Percentiles rank a stretch among this genome's conserved stretches.
Conservation (phyloP, 2,797 vertebrate species). For the Pitangus sulphuratus region DNA sequence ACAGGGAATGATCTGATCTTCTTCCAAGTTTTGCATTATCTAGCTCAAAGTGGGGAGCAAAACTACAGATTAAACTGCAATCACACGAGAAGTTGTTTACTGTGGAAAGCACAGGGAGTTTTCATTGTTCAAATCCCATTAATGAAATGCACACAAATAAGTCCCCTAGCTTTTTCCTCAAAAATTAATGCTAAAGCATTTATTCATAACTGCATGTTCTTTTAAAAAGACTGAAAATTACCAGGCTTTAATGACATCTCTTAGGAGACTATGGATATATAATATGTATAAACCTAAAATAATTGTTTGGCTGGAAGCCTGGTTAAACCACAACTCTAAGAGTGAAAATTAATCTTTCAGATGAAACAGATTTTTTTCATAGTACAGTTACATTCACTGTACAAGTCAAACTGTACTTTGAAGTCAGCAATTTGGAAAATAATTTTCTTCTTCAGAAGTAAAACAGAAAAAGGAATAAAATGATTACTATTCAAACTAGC, state of each 20-base stretch:
- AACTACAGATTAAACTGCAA: neutral
- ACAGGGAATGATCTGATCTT: neutral
- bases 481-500: neutral
- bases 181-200: neutral
- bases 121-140: neutral
- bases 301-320: constrained; percentile 4
- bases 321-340: neutral
- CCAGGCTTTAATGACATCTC: neutral
- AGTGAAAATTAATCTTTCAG: constrained; percentile 27
- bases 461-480: neutral
- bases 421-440: constrained; percentile 8
- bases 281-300: neutral
- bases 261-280: neutral
- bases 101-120: neutral
- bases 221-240: constrained; percentile 21
- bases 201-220: neutral
- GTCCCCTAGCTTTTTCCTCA: neutral
- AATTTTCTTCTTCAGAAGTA: neutral
- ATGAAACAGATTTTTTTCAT: neutral
- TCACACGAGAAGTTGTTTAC: neutral
- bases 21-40: neutral
- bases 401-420: neutral
- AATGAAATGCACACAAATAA: neutral
- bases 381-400: neutral
- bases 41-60: neutral